These are phyloP conservation scores for Tiliacea aurago DNA, from an alignment of 2,888 invertebrate species.

Conservation along the genomic window DNA sequence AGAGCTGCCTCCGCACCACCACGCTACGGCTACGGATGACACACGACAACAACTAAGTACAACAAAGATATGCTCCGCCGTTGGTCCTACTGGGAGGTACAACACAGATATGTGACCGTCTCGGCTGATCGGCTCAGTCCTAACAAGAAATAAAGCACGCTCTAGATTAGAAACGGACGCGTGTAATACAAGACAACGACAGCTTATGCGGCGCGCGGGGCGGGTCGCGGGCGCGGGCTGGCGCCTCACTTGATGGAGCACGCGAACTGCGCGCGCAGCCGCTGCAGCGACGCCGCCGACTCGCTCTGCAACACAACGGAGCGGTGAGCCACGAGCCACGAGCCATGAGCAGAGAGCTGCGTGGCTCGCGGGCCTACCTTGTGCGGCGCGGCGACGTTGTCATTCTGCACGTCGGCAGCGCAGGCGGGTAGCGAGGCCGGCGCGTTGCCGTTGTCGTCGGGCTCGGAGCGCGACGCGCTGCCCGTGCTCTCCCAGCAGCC, in stretches of 20 bases:
- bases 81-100: conserved; percentile 60
- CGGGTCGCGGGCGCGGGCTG: not conserved
- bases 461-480: conserved; percentile 68
- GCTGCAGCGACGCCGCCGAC: conserved; percentile 76
- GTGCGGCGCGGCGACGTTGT: conserved; percentile 72
- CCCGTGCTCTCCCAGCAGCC: conserved; percentile 73
- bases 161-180: conserved; percentile 30
- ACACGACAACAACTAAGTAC: conserved; percentile 46
- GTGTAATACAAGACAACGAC: conserved; percentile 53
- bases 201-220: not conserved
- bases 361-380: conserved; percentile 58
- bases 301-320: conserved; percentile 63
- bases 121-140: conserved; percentile 38
- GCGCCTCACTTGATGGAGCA: conserved; percentile 83
- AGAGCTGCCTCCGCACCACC: not conserved
- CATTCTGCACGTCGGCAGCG: conserved; percentile 77
- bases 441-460: conserved; percentile 82
- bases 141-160: conserved; percentile 46
- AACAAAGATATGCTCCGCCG: conserved; percentile 67
- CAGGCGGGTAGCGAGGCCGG: conserved; percentile 45
- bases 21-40: not conserved
- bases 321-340: not conserved
- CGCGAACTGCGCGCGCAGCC: conserved; percentile 84
- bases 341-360: conserved; percentile 37
- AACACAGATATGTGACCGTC: conserved; percentile 46